Conservation (phyloP, 1,140 invertebrate species). For the Hesperophylax magnus region DNA sequence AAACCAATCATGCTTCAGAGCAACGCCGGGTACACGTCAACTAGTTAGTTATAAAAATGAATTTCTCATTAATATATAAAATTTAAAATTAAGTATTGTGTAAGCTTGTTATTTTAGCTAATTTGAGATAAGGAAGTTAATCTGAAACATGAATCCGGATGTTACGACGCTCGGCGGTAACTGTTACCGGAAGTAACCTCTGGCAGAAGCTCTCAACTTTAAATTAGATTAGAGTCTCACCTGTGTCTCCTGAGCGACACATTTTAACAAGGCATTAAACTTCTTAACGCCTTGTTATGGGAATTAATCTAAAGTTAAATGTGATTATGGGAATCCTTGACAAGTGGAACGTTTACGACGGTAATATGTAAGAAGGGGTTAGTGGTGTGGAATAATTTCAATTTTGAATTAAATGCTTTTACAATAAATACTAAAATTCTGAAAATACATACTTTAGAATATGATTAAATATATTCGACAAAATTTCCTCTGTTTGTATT, state of each 20-base stretch:
- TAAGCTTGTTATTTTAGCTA: background rate
- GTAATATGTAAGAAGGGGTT: background rate
- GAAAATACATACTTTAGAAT: too few relatives aligned
- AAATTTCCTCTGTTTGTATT: too few relatives aligned
- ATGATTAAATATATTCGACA: too few relatives aligned
- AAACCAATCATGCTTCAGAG: too few relatives aligned
- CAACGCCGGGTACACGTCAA: too few relatives aligned
- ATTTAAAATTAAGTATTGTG: background rate
- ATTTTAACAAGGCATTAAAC: background rate
- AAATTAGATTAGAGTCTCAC: constrained; percentile 2
- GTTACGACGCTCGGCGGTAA: background rate
- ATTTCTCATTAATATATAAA: too few relatives aligned
- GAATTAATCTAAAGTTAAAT: constrained; percentile 1
- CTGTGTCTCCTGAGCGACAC: background rate
- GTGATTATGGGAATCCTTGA: background rate
- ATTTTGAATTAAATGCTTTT: background rate
- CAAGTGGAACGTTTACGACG: background rate
- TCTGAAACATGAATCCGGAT: background rate
- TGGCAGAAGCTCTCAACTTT: background rate
- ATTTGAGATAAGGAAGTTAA: background rate
- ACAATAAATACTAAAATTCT: too few relatives aligned
- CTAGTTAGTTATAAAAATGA: too few relatives aligned
- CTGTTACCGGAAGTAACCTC: background rate
- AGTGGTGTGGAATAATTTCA: background rate
- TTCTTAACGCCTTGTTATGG: background rate